phyloP scores from a whole-genome alignment of 1,140 invertebrate genomes.

The Drosophila truncata region DNA sequence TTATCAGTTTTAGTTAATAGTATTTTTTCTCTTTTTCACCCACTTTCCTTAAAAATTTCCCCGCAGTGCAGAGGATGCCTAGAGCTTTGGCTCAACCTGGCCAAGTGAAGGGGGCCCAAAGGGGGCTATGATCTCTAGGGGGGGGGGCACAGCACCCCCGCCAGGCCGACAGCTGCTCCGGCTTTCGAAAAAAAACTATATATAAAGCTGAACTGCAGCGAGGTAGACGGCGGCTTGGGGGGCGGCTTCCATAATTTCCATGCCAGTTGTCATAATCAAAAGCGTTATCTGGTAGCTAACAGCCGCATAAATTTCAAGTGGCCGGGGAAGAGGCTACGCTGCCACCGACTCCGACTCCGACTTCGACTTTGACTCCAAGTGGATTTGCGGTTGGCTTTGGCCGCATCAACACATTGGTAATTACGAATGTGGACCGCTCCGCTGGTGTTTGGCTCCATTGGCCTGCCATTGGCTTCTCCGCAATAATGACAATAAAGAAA shows the following conservation, averaged over 20 bases:
- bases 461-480: conserved; percentile 50
- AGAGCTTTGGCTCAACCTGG: conserved; percentile 34
- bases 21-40: background rate
- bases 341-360: conserved; percentile 34
- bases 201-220: conserved; percentile 30
- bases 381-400: conserved; percentile 77
- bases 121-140: conserved; percentile 21
- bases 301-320: conserved; percentile 80
- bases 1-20: background rate
- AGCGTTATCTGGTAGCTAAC: conserved; percentile 81
- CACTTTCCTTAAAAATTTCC: background rate
- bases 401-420: conserved; percentile 70
- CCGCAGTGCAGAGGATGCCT: conserved; percentile 23
- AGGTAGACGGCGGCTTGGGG: conserved; percentile 23
- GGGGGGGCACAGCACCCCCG: conserved; percentile 40
- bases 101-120: conserved; percentile 10
- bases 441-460: conserved; percentile 26
- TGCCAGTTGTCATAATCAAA: conserved; percentile 81
- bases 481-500: conserved; percentile 79
- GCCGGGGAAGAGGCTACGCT: conserved; percentile 50
- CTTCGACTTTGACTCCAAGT: conserved; percentile 60
- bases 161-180: conserved; percentile 51
- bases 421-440: conserved; percentile 44
- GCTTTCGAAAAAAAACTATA: conserved; percentile 28
- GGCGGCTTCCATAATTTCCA: conserved; percentile 48